These are phyloP conservation scores for Platalea minor DNA, from an alignment of 2,797 vertebrate species.

Conservation along the genomic window DNA sequence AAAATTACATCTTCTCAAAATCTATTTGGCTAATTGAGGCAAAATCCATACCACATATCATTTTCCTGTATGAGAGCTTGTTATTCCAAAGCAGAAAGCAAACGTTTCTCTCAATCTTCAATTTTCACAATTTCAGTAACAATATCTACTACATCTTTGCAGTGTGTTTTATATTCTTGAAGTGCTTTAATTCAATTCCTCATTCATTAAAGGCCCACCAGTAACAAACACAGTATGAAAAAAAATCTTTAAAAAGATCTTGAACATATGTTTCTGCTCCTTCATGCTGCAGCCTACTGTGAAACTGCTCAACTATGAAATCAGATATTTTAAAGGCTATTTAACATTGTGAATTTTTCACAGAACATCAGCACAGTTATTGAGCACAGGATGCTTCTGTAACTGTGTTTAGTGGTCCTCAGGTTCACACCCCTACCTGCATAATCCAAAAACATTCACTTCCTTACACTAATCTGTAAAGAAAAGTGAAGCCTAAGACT, in stretches of 20 bases:
- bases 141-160: background rate
- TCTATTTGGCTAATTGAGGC: background rate
- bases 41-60: background rate
- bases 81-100: background rate
- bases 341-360: constrained; percentile 7
- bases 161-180: background rate
- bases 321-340: constrained; percentile 38
- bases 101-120: background rate
- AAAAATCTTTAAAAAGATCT: background rate
- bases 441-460: background rate
- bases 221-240: background rate
- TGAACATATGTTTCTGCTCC: constrained; percentile 4
- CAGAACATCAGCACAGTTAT: background rate
- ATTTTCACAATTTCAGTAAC: background rate
- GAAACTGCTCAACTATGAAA: constrained; percentile 20
- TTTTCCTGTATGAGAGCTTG: background rate
- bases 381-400: background rate
- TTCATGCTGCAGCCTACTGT: background rate
- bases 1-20: background rate
- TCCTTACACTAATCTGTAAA: background rate
- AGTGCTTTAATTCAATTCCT: constrained; percentile 16
- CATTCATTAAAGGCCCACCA: background rate
- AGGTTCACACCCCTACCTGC: background rate
- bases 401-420: background rate
- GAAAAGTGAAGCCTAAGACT: background rate